Conservation (phyloP, 2,113 vertebrate genomes). For the Microcebus jonahi region DNA sequence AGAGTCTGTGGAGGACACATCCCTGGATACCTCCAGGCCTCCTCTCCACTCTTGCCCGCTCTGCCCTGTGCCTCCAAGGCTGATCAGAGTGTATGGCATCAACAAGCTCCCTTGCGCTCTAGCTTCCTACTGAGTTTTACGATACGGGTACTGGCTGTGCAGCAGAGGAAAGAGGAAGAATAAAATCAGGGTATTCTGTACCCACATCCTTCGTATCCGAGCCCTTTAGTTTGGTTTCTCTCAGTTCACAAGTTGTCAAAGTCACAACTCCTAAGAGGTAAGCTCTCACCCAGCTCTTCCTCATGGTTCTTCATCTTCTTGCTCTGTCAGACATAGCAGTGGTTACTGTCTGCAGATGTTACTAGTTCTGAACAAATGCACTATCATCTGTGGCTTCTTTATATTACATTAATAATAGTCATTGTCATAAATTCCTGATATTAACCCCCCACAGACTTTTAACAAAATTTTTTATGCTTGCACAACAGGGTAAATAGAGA, state of each 20-base stretch:
- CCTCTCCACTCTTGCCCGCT: fast-evolving
- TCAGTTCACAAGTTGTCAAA: not conserved
- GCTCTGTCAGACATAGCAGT: not conserved
- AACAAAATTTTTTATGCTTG: not conserved
- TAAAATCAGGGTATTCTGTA: not conserved
- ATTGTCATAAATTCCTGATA: not conserved
- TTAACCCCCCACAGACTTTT: not conserved
- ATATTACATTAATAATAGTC: not conserved
- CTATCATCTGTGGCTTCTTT: not conserved
- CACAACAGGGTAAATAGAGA: not conserved
- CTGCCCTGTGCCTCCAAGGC: too few species aligned
- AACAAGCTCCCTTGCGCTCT: not conserved
- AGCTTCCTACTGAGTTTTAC: not conserved
- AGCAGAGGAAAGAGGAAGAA: not conserved
- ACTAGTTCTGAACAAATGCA: too few species aligned
- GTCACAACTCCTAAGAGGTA: not conserved
- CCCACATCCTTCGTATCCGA: not conserved
- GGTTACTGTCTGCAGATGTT: not conserved
- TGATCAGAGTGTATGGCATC: not conserved
- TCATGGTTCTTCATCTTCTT: not conserved
- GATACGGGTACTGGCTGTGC: fast-evolving
- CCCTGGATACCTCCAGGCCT: not conserved
- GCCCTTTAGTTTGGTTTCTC: not conserved
- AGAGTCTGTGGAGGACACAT: not conserved
- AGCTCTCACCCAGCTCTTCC: not conserved